Evolutionary conservation across 2,797 vertebrate species (phyloP), one percentile per base, ranked within the genome.

Genomic region (Avahi laniger): DNA sequence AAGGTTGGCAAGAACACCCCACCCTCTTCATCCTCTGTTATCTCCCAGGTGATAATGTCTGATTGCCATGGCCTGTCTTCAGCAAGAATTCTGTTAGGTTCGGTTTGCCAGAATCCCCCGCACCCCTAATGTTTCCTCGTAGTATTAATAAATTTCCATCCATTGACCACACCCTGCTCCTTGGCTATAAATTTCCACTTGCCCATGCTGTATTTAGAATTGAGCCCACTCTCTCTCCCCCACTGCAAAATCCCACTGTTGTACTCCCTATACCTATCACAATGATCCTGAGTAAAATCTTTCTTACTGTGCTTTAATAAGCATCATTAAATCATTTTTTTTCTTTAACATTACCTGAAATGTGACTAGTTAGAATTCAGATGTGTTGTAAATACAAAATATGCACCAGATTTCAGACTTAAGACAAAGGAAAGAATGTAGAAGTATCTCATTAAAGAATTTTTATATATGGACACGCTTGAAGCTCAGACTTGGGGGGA

Each of bases 371-470:
- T 63, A 85, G 24, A 87, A 89, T 65, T 83, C 35, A 92, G 69
- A 46, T 83, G 50, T 80, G 7, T n/a, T 89, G 38, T 35, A 41
- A 65, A 59, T 67, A 26, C 50, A 85, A 95, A 79, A 50, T 67
- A 86, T 7, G 82, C 22, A 80, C 41, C 9, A 78, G 28, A 86
- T 94, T 97, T 82, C 15, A 86, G 63, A 78, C 38, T 86, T 93
- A 83, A n/a, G 54, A 92, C 24, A 85, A 67, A 87, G 24, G 73
- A 91, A 35, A 72, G 20, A 80, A 96, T 43, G 22, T 65, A 92
- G 46, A 90, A 93, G 43, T 69, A 93, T 17, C 28, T 96, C 30
- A 82, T 78, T 89, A 95, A 96, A 61, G 30, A 92, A 91, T 82
- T 83, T 91, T 87, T 95, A 8, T 46, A 50, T 76, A 41, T 41